Evolutionary conservation across 1,140 invertebrate genomes (phyloP), one percentile per base, ranked within the genome.

Genomic region (Samia ricini): DNA sequence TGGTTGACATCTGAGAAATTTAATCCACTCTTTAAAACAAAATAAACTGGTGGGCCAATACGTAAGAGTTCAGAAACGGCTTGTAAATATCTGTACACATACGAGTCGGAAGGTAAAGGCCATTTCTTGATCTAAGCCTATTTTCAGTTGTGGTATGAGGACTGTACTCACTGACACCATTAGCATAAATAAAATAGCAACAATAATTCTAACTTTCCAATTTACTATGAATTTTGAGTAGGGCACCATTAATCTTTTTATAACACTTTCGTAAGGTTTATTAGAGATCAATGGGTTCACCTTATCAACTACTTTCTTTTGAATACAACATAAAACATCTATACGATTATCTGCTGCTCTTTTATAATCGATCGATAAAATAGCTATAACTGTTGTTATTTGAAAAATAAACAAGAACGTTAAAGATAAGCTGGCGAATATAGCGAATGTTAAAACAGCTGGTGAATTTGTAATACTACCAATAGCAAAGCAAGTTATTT

Each of bases 41-140:
- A 99, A 83, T 97, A 99, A 0, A 98, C 95, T 0, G 97, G 97
- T 12, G 98, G 94, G 0, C 98, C 98, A 71, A 97, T 94, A 1
- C 93, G 92, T 66, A 99, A 86, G 51, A 97, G 93, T 18, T 94
- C 92, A 52, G 93, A 92, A 88, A 98, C 94, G 68, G 92, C 94
- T 82, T 93, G 69, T 49, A 93, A 97, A 93, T 98, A 98, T 74
- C 94, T 94, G 26, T 96, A 91, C 18, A 98, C 95, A 78, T 97
- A 97, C 1, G 97, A 98, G 77, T 98, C 95, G 63, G 92, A 85
- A 0, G 98, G 97, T 93, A 99, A 95, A 2, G n/a, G 97, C 95
- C 66, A 98, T 89, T 79, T 97, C 94, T 90, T 98, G 96, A 82
- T 99, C 96, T 50, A 99, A 90, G 8, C 98, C 97, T 54, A 97